A percentile compares a stretch with the other conserved stretches of the same genome.
phyloP scores from a whole-genome alignment of 2,797 vertebrate species.

The Chelon auratus region DNA sequence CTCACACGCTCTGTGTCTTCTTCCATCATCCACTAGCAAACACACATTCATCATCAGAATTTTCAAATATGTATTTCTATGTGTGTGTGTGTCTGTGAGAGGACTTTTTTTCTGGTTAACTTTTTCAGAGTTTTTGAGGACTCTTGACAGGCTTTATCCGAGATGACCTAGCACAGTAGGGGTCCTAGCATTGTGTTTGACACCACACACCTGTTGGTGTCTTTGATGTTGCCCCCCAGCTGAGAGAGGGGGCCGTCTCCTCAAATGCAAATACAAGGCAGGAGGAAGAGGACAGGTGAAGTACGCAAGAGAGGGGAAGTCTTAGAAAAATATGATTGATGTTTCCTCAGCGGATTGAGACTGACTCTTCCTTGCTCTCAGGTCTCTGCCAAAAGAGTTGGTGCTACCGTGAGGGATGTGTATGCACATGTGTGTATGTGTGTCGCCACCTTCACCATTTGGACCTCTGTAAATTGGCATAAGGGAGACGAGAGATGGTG shows the following conservation, averaged over 20 bases:
- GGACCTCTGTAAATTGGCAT: slow-evolving; percentile 48
- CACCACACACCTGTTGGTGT: slow-evolving; percentile 79
- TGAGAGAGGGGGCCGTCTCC: slow-evolving; percentile 67
- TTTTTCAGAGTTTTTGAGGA: slow-evolving; percentile 72
- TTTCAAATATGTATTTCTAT: slow-evolving; percentile 47
- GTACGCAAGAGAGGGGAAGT: slow-evolving; percentile 57
- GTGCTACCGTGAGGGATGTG: slow-evolving; percentile 36
- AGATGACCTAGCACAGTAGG: slow-evolving; percentile 67
- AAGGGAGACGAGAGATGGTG: slow-evolving; percentile 57
- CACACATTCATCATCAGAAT: slow-evolving; percentile 54
- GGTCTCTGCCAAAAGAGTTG: slow-evolving; percentile 69
- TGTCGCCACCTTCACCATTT: slow-evolving; percentile 52
- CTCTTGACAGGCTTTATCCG: slow-evolving; percentile 79
- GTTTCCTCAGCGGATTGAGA: slow-evolving; percentile 68
- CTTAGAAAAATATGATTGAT: slow-evolving; percentile 78
- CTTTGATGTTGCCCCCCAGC: slow-evolving; percentile 77
- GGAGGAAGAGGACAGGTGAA: slow-evolving; percentile 69
- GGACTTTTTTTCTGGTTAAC: slow-evolving; percentile 58
- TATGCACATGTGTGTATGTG: slow-evolving; percentile 34
- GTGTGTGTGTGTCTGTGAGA: slow-evolving; percentile 1
- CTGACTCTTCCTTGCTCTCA: slow-evolving; percentile 64
- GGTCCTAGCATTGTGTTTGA: slow-evolving; percentile 79
- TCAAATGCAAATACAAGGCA: slow-evolving; percentile 75
- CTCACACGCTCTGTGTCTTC: slow-evolving; percentile 31
- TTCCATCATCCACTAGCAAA: slow-evolving; percentile 49